phyloP scores from a whole-genome alignment of 2,888 invertebrate genomes.

The Baccha elongata region DNA sequence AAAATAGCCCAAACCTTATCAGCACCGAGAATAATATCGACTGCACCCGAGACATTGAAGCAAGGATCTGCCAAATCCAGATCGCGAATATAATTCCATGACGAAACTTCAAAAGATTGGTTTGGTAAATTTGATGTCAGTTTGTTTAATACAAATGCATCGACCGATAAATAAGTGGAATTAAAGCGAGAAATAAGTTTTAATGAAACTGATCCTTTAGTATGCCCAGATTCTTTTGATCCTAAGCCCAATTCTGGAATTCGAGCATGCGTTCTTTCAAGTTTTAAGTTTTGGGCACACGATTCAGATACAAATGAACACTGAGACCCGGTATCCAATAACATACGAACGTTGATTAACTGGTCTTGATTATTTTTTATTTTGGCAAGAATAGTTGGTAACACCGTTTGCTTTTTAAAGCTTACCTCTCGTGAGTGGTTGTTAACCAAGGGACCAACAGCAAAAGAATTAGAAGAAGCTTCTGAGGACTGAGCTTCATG shows the following conservation, averaged over 20 bases:
- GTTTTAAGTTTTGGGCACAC: neutral
- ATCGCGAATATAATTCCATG: slow-evolving; percentile 25
- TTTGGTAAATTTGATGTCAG: slow-evolving; percentile 23
- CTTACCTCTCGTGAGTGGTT: slow-evolving; percentile 14
- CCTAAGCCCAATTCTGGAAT: neutral
- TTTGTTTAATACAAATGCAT: slow-evolving; percentile 10
- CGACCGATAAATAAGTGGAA: neutral
- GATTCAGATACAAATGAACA: slow-evolving; percentile 16
- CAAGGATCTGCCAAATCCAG: slow-evolving; percentile 61
- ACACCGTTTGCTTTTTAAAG: slow-evolving; percentile 13
- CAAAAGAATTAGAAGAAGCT: neutral
- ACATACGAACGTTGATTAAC: slow-evolving; percentile 7
- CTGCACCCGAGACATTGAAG: slow-evolving; percentile 44
- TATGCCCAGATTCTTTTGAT: slow-evolving; percentile 7
- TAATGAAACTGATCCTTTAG: slow-evolving; percentile 6
- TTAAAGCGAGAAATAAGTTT: neutral
- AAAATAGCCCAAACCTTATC: slow-evolving; percentile 54
- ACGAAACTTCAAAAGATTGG: slow-evolving; percentile 11
- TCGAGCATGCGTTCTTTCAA: neutral
- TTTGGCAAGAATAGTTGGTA: slow-evolving; percentile 39
- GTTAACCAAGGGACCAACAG: neutral
- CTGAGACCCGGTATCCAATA: slow-evolving; percentile 29
- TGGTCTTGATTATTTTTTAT: slow-evolving; percentile 5
- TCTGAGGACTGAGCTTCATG: neutral
- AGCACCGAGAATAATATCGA: slow-evolving; percentile 64